A percentile compares a stretch with the other conserved stretches of the same genome.
phyloP scores from a whole-genome alignment of 2,113 vertebrate genomes.

The Hemibagrus wyckioides region DNA sequence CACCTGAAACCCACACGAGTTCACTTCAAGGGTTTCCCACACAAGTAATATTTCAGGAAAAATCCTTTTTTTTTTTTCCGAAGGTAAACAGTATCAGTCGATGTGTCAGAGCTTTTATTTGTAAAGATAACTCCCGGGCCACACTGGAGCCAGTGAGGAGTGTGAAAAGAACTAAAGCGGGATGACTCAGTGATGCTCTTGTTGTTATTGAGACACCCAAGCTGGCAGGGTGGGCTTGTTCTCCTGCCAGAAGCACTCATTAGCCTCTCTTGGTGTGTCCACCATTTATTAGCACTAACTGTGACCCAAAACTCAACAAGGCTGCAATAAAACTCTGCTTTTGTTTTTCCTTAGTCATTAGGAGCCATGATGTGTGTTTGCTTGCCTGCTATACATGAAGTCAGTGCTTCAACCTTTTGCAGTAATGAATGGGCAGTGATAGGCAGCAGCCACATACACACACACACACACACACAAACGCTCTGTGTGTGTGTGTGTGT shows the following conservation, averaged over 20 bases:
- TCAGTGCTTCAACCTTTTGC: conserved; percentile 7
- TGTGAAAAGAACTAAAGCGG: conserved; percentile 17
- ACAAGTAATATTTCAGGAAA: conserved; percentile 8
- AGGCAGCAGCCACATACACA: neutral
- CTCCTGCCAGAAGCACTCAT: conserved; percentile 50
- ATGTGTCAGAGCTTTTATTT: conserved; percentile 20
- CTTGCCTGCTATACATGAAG: neutral
- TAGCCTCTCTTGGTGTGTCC: conserved; percentile 41
- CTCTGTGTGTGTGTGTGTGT: neutral
- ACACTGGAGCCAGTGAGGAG: neutral
- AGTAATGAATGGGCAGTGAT: conserved; percentile 21
- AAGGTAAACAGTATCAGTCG: conserved; percentile 1
- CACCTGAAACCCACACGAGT: neutral
- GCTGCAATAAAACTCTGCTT: conserved; percentile 18
- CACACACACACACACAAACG: too few relatives aligned
- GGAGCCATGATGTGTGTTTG: conserved; percentile 16
- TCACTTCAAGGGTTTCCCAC: neutral
- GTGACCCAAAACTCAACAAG: conserved; percentile 39
- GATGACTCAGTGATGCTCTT: conserved; percentile 43
- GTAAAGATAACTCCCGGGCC: conserved; percentile 19
- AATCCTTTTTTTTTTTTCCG: neutral
- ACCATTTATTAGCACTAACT: conserved; percentile 46
- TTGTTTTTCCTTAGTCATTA: conserved; percentile 15
- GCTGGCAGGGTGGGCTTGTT: conserved; percentile 35
- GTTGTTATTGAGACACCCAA: conserved; percentile 34